Base-by-base conservation (phyloP, 2,797 vertebrate genomes). In the Harpagifer antarcticus region DNA sequence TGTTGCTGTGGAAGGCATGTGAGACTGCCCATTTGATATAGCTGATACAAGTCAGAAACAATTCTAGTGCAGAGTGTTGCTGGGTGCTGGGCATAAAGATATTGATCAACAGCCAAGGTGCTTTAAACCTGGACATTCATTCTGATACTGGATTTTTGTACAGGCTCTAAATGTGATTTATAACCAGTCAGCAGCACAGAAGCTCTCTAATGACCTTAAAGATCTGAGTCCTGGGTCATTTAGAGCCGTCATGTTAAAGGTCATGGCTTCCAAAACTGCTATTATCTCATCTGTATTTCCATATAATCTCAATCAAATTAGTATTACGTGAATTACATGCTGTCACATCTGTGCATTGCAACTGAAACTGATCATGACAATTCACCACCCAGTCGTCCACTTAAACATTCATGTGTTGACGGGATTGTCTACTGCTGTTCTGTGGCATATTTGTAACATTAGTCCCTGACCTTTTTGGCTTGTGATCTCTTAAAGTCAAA, bases 21-120 rank as follows among this genome's bases (percentile, higher is more conserved):
- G 31, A 66, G 71, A 83, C 64, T 71, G 68, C 37, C 67, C 70
- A 56, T 72, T 80, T 70, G 63, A 79, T 62, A 43, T 20, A 55
- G 71, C 67, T 69, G 67, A 79, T 74, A 68, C 44, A 37, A 74
- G 74, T 87, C 79, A 70, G 69, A 80, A 76, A 72, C 81, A 78
- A 64, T 81, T 64, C 72, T 71, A 19, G 19, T 66, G 81, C 75
- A 44, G 31, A 14, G 57, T 74, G 74, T 78, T 9, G 14, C 68
- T 3, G 48, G 12, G 67, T 9, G 9, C 44, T 20, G 48, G 58
- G 63, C 37, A 72, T 63, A 53, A 61, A 63, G 49, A 77, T 83
- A 83, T 83, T 72, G 86, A 88, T 86, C 64, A 71, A 17, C 54
- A 59, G 71, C 54, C 66, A 56, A 64, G 74, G 54, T 63, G 49